phyloP scores from a whole-genome alignment of 1,140 invertebrate genomes.

The Ganaspis sp. region DNA sequence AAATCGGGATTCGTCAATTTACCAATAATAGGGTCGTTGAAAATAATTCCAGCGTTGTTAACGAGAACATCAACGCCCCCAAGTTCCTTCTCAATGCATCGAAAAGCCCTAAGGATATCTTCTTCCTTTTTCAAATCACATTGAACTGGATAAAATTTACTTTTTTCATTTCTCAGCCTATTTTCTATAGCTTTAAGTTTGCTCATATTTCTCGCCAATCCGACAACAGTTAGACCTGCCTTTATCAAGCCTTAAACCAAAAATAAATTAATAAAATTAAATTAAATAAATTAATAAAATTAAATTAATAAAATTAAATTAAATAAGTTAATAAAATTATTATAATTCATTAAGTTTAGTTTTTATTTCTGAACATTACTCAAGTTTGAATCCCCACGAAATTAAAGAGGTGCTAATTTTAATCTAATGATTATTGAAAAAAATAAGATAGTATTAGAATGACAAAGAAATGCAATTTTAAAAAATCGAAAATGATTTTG shows the following conservation, averaged over 20 bases:
- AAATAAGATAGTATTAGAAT: too few species aligned
- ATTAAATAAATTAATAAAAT: slow-evolving; percentile 1
- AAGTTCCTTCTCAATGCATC: slow-evolving; percentile 76
- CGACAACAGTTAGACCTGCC: slow-evolving; percentile 82
- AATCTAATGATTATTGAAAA: too few species aligned
- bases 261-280: not conserved
- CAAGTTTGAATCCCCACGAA: too few species aligned
- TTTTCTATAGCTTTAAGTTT: slow-evolving; percentile 60
- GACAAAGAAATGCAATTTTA: too few species aligned
- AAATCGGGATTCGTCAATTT: slow-evolving; percentile 3
- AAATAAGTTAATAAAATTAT: too few species aligned
- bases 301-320: too few species aligned
- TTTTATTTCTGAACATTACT: too few species aligned
- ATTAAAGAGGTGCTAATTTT: too few species aligned
- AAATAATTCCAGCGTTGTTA: slow-evolving; percentile 79
- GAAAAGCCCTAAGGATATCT: slow-evolving; percentile 81
- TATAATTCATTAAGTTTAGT: too few species aligned
- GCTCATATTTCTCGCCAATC: slow-evolving; percentile 81
- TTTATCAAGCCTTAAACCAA: slow-evolving; percentile 72
- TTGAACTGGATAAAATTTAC: slow-evolving; percentile 65
- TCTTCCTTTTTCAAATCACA: slow-evolving; percentile 82
- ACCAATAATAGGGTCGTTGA: slow-evolving; percentile 40
- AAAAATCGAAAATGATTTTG: too few species aligned
- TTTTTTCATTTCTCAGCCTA: slow-evolving; percentile 42
- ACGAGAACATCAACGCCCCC: slow-evolving; percentile 81